Evolutionary conservation across 1,140 invertebrate genomes (phyloP), one percentile per base, ranked within the genome.

Genomic region (Sesamia nonagrioides): DNA sequence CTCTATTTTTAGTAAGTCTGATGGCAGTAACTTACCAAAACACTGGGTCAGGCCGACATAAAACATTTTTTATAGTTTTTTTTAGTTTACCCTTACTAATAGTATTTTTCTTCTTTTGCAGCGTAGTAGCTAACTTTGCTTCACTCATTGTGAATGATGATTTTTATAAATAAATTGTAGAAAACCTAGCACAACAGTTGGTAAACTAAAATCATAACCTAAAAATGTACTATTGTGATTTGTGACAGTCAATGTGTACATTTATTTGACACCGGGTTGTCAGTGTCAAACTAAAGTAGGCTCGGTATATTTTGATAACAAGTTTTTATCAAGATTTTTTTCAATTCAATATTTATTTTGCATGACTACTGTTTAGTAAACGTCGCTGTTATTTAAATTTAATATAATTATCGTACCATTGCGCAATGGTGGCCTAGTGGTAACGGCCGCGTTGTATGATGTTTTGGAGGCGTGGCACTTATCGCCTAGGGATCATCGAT

Each of bases 11-110:
- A 35, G 6, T 2, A 11, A 35, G 27, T 63, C 40, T 18, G 9
- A 18, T 13, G 4, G 1, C 4, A 40, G 5, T 52, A 66, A 86
- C 79, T 81, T 80, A 92, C 91, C 92, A 94, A 80, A 81, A 85
- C 48, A 90, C 61, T 35, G 86, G 82, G 80, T 94, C 92, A 0
- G 92, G 92, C 6, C 91, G 82, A 78, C 89, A 93, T 27, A 94
- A 75, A 27, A 93, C 84, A 84, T 93, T 92, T 86, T 91, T 94
- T 27, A 93, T 88, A 37, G 86, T 91, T 86, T 92, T 94, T 78
- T 93, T 93, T 13, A 94, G 66, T 83, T 93, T 90, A 27, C 87
- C 85, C 82, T 94, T 92, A 17, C 81, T 89, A 5, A 91, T 81
- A 73, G 80, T 66, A 61, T 54, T 79, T 79, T 93, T 91, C 75